Conservation (phyloP, 2,113 vertebrate species). For the Sphyrna mokarran region DNA sequence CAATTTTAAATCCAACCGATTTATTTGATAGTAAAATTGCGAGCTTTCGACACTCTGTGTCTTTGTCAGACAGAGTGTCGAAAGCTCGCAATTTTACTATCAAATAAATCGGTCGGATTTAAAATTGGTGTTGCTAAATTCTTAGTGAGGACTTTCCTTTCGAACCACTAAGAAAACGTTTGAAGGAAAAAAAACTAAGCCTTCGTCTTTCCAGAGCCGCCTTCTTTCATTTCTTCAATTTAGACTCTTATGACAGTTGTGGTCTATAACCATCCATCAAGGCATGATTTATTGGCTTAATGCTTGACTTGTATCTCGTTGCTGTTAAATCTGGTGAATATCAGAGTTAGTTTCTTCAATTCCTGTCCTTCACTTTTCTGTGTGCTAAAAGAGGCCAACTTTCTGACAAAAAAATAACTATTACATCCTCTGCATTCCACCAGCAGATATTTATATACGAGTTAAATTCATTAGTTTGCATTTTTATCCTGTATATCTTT, state of each 20-base stretch:
- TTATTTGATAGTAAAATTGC: no score
- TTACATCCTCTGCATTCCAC: background rate
- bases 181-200: no score
- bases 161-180: no score
- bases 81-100: no score
- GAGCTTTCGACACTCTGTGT: no score
- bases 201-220: no score
- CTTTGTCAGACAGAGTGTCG: no score
- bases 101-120: no score
- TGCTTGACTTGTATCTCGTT: background rate
- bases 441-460: background rate
- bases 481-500: background rate
- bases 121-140: no score
- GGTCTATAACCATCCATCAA: background rate
- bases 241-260: background rate
- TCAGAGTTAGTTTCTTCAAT: background rate
- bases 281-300: background rate
- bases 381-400: background rate
- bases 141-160: no score
- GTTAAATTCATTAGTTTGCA: background rate
- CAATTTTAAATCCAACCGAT: no score
- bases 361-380: background rate
- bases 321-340: constrained; percentile 5
- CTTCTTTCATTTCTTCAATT: no score
- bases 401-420: background rate